Conservation (phyloP, 2,888 invertebrate species). For the Cataglyphis rosenhaueri region DNA sequence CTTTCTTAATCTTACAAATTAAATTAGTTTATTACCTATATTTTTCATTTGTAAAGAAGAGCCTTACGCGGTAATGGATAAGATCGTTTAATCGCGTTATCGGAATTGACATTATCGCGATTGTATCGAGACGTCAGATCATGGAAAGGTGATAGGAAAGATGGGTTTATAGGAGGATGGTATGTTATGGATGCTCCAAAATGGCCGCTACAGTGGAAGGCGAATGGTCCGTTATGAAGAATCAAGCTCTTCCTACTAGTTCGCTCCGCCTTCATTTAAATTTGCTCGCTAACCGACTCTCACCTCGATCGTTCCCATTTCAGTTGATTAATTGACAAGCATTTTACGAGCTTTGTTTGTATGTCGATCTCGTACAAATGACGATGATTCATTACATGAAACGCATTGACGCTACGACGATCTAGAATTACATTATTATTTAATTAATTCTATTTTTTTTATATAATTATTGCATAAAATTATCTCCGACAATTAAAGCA, state of each 20-base stretch:
- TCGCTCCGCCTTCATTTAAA: conserved; percentile 82
- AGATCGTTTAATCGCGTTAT: not conserved
- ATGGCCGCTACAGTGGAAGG: conserved; percentile 77
- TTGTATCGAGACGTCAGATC: not conserved
- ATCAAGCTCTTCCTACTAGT: conserved; percentile 71
- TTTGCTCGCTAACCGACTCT: conserved; percentile 36
- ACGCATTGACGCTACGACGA: not conserved
- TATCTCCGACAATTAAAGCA: not conserved
- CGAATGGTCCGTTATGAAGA: conserved; percentile 72
- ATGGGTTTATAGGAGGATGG: conserved; percentile 30
- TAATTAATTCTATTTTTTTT: not conserved
- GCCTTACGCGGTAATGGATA: not conserved
- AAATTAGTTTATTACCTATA: not conserved
- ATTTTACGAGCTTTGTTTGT: not conserved
- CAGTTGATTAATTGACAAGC: not conserved
- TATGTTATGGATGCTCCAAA: conserved; percentile 75
- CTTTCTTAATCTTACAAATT: not conserved
- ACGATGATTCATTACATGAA: not conserved
- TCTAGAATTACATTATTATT: not conserved
- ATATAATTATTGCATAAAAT: not conserved
- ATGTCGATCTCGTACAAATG: not conserved
- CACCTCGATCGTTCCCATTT: not conserved
- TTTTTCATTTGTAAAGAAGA: not conserved
- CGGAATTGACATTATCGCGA: not conserved
- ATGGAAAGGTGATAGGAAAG: not conserved